These are phyloP conservation scores for Andrena chrysosceles DNA, from an alignment of 2,888 invertebrate species.

Conservation along the genomic window DNA sequence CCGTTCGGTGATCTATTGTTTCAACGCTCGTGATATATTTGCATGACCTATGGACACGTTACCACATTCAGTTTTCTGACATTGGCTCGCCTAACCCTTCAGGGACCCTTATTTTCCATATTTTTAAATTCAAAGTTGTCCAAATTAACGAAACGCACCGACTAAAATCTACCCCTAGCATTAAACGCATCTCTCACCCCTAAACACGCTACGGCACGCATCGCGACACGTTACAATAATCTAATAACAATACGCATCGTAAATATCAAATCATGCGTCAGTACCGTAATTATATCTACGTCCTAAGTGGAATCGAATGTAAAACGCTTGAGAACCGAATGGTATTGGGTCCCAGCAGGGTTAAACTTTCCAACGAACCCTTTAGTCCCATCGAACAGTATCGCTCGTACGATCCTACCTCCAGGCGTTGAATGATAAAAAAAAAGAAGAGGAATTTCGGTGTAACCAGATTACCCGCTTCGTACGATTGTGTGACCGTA, in stretches of 20 bases:
- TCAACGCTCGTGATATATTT: slow-evolving; percentile 8
- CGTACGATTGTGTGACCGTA: slow-evolving; percentile 10
- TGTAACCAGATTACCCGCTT: slow-evolving; percentile 1
- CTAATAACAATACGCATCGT: slow-evolving; percentile 27
- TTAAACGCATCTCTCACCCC: slow-evolving; percentile 22
- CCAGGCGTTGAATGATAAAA: neutral
- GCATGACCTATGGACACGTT: slow-evolving; percentile 11
- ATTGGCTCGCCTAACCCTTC: slow-evolving; percentile 26
- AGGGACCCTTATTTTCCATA: slow-evolving; percentile 9
- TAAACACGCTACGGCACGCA: slow-evolving; percentile 32
- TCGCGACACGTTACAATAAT: slow-evolving; percentile 21
- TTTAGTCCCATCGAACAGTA: neutral
- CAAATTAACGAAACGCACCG: slow-evolving; percentile 29
- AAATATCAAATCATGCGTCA: slow-evolving; percentile 28
- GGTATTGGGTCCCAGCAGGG: slow-evolving; percentile 27
- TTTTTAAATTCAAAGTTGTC: slow-evolving; percentile 21
- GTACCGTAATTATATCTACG: slow-evolving; percentile 15
- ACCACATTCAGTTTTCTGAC: neutral
- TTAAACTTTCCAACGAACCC: slow-evolving; percentile 22
- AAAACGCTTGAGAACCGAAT: slow-evolving; percentile 24
- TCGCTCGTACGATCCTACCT: neutral
- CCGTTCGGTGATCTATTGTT: slow-evolving; percentile 8
- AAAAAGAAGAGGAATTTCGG: neutral
- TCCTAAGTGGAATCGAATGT: slow-evolving; percentile 13
- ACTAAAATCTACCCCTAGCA: slow-evolving; percentile 16